A percentile compares a stretch with the other conserved stretches of the same genome.
These are phyloP conservation scores for Pantherophis vulpinus DNA, from an alignment of 2,797 vertebrate species.

Conservation along the genomic window DNA sequence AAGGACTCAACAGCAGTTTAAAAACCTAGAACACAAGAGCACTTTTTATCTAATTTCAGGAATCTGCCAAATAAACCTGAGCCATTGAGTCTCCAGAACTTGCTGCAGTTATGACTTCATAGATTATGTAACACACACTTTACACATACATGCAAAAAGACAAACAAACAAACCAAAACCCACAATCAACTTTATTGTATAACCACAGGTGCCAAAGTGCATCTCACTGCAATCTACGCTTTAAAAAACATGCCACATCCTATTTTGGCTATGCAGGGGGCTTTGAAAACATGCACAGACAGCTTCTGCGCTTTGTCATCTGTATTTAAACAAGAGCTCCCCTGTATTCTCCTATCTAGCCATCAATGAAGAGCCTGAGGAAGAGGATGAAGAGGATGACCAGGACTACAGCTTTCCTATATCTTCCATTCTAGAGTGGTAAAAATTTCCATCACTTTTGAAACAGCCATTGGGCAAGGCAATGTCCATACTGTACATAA, in stretches of 20 bases:
- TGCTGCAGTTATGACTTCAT: conserved; percentile 86
- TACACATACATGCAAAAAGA: not conserved
- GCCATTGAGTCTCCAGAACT: conserved; percentile 86
- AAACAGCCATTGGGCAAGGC: conserved; percentile 85
- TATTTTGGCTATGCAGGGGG: conserved; percentile 84
- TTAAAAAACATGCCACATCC: conserved; percentile 69
- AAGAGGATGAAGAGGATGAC: conserved; percentile 95
- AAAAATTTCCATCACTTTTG: conserved; percentile 82
- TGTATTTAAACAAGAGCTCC: conserved; percentile 98
- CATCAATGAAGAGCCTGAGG: conserved; percentile 97
- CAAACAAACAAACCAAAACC: conserved; percentile 19
- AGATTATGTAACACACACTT: conserved; percentile 69
- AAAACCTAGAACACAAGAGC: conserved; percentile 85
- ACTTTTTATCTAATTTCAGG: conserved; percentile 91
- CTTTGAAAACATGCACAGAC: conserved; percentile 85
- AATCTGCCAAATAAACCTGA: conserved; percentile 88
- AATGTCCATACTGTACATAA: conserved; percentile 99
- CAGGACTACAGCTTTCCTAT: conserved; percentile 98
- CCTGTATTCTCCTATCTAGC: conserved; percentile 99
- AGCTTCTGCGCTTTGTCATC: conserved; percentile 94
- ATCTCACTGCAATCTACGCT: conserved; percentile 79
- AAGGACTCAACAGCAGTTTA: conserved; percentile 73
- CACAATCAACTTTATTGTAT: conserved; percentile 69
- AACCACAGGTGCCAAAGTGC: conserved; percentile 80
- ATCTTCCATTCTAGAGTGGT: conserved; percentile 98